phyloP scores from a whole-genome alignment of 2,113 vertebrate genomes.

The Emydocephalus ijimae region DNA sequence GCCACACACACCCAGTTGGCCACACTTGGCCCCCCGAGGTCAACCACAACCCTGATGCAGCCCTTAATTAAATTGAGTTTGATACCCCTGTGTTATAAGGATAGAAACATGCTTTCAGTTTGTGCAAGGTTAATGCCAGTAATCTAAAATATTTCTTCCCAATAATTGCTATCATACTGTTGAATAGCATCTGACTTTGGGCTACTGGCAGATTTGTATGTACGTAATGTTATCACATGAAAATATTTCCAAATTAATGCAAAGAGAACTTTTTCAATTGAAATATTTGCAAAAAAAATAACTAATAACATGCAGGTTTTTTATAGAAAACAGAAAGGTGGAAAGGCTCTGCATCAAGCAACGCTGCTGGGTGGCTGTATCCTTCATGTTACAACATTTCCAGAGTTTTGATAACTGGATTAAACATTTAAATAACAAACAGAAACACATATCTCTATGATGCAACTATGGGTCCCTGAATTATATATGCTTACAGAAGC shows the following conservation, averaged over 20 bases:
- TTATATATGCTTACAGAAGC: not conserved
- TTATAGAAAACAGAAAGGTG: not conserved
- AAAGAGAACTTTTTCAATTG: not conserved
- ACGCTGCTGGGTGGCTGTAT: not conserved
- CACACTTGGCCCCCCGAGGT: no score
- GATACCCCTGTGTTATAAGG: not conserved
- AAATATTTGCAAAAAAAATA: not conserved
- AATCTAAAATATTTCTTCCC: not conserved
- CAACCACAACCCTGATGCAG: no score
- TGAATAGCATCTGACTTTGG: not conserved
- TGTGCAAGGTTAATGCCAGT: constrained; percentile 11
- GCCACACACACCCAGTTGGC: no score
- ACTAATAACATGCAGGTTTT: not conserved
- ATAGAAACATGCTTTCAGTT: constrained; percentile 11
- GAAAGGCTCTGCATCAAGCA: not conserved
- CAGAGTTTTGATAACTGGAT: not conserved
- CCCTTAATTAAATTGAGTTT: no score
- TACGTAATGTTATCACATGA: fast-evolving
- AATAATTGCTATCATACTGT: constrained; percentile 9
- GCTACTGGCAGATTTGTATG: not conserved
- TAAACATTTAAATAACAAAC: not conserved
- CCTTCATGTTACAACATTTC: not conserved
- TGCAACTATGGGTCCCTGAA: not conserved
- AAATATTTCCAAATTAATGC: not conserved
- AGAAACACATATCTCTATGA: not conserved